These are phyloP conservation scores for Lepidurus arcticus DNA, from an alignment of 1,140 invertebrate species.

Conservation along the genomic window DNA sequence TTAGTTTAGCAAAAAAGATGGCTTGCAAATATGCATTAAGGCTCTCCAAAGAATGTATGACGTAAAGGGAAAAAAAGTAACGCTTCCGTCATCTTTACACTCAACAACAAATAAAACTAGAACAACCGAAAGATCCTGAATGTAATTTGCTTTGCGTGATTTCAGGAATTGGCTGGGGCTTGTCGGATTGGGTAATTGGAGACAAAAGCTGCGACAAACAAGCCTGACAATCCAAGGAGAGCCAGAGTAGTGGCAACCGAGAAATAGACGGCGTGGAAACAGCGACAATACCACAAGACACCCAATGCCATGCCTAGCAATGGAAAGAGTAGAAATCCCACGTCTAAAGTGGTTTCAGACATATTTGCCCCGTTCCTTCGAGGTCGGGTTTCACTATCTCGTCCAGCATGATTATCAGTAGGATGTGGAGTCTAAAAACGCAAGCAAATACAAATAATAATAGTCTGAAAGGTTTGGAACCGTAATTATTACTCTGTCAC, in stretches of 20 bases:
- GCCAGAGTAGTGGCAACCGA: constrained; percentile 57
- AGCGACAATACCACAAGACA: constrained; percentile 57
- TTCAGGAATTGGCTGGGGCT: not conserved
- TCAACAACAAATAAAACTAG: no score
- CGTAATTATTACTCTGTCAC: not conserved
- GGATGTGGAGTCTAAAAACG: not conserved
- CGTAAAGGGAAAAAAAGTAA: no score
- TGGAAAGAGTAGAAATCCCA: constrained; percentile 46
- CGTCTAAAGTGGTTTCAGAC: constrained; percentile 36
- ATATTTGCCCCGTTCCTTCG: not conserved
- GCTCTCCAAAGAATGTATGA: no score
- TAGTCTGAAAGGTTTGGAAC: not conserved
- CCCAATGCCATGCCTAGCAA: constrained; percentile 52
- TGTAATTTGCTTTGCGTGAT: no score
- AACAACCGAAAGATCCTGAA: no score
- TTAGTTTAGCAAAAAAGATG: no score
- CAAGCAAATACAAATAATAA: not conserved
- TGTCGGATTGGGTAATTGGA: constrained; percentile 42
- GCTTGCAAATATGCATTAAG: no score
- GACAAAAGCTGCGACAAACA: constrained; percentile 53
- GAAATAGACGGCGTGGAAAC: constrained; percentile 57
- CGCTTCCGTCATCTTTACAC: no score
- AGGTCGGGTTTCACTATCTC: constrained; percentile 14
- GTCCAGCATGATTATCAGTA: constrained; percentile 36
- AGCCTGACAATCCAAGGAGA: constrained; percentile 54